These are phyloP conservation scores for Pseudomyrmex dendroicus DNA, from an alignment of 1,140 invertebrate species.

Conservation along the genomic window DNA sequence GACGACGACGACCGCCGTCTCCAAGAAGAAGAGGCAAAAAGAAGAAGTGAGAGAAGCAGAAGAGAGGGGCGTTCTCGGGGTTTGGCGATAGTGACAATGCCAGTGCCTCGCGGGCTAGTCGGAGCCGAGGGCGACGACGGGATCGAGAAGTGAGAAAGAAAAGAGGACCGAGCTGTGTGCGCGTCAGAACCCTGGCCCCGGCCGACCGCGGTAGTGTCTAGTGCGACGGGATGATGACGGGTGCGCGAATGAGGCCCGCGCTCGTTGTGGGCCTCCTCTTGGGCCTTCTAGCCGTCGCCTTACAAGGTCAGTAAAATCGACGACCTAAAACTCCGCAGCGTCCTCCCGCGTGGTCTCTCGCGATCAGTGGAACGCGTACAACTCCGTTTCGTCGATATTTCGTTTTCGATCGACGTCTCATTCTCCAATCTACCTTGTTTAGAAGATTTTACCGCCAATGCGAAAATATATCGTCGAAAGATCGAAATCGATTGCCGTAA, in stretches of 20 bases:
- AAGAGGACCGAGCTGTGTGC: constrained; percentile 68
- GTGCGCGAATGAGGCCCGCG: constrained; percentile 82
- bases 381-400: too few species aligned
- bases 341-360: too few species aligned
- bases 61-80: constrained; percentile 77
- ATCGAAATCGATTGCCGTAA: too few species aligned
- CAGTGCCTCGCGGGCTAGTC: constrained; percentile 83
- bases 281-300: constrained; percentile 80
- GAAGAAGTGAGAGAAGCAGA: constrained; percentile 29
- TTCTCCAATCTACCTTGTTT: too few species aligned
- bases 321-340: background rate
- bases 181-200: constrained; percentile 73
- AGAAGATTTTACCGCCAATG: too few species aligned
- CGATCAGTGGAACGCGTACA: too few species aligned
- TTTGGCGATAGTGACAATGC: constrained; percentile 77
- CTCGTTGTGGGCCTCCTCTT: constrained; percentile 82
- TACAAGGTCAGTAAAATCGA: constrained; percentile 81
- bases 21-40: constrained; percentile 55
- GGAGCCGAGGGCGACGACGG: constrained; percentile 78
- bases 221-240: constrained; percentile 84
- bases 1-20: background rate
- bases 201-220: constrained; percentile 81
- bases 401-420: too few species aligned
- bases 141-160: constrained; percentile 77
- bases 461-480: too few species aligned